Conservation (phyloP, 1,140 invertebrate genomes). For the Adelges cooleyi region DNA sequence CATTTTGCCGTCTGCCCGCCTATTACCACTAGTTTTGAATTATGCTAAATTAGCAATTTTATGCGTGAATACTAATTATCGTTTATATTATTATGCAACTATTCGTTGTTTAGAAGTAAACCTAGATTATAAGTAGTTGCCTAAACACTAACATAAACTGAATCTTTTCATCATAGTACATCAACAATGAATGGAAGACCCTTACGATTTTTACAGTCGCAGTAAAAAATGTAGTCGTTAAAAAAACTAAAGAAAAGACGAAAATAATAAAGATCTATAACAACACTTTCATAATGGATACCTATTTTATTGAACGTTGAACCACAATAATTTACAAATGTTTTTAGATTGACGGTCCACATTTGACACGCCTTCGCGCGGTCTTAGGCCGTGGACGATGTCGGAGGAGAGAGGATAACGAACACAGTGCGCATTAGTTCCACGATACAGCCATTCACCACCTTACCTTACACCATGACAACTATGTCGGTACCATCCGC, state of each 20-base stretch:
- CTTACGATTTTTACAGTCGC: neutral
- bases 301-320: constrained; percentile 26
- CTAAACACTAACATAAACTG: too few species aligned
- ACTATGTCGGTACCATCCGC: neutral
- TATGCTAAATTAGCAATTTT: too few species aligned
- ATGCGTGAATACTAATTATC: too few species aligned
- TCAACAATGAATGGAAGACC: too few species aligned
- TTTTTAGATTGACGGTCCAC: constrained; percentile 16
- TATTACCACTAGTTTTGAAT: too few species aligned
- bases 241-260: neutral
- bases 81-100: too few species aligned
- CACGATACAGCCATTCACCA: neutral
- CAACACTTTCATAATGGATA: constrained; percentile 4
- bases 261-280: neutral
- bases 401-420: neutral
- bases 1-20: too few species aligned
- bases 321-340: constrained; percentile 25
- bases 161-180: too few species aligned
- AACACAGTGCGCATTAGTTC: constrained; percentile 20
- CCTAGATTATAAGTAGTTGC: too few species aligned
- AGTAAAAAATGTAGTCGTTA: neutral
- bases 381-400: neutral
- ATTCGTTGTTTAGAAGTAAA: too few species aligned
- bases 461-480: neutral
- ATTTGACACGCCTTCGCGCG: constrained; percentile 21